These are phyloP conservation scores for Mayetiola destructor DNA, from an alignment of 2,888 invertebrate genomes.

Conservation along the genomic window DNA sequence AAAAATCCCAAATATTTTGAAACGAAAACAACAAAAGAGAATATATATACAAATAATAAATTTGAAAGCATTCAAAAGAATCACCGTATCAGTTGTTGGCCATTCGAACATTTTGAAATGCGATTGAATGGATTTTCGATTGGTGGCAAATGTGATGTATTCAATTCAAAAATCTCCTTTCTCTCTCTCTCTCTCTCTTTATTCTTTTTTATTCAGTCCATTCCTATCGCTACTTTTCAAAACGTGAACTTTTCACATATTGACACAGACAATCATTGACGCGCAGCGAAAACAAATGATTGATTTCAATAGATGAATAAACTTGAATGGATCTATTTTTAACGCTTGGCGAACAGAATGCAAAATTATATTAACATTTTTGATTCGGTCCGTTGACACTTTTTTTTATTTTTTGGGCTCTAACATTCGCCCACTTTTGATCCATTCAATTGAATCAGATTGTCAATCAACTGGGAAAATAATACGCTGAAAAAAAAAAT, in stretches of 20 bases:
- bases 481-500: too few species aligned
- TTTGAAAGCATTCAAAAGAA: too few species aligned
- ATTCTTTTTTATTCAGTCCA: too few species aligned
- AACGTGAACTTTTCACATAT: neutral
- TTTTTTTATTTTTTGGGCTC: too few species aligned
- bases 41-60: too few species aligned
- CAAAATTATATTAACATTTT: neutral
- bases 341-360: neutral
- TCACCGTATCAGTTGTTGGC: neutral
- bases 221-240: neutral
- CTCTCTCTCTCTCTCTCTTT: too few species aligned
- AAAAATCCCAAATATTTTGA: too few species aligned
- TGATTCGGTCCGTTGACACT: neutral
- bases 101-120: slow-evolving; percentile 10
- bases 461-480: too few species aligned
- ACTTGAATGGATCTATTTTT: neutral
- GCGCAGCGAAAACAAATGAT: neutral
- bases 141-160: neutral
- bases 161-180: too few species aligned
- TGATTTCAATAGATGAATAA: slow-evolving; percentile 1
- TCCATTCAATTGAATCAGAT: neutral
- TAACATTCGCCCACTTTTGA: too few species aligned
- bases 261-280: neutral
- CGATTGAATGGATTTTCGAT: neutral
- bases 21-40: too few species aligned